Percentiles rank a stretch among this genome's conserved stretches.
Conservation (phyloP, 2,888 invertebrate genomes). For the Artemia sp. region DNA sequence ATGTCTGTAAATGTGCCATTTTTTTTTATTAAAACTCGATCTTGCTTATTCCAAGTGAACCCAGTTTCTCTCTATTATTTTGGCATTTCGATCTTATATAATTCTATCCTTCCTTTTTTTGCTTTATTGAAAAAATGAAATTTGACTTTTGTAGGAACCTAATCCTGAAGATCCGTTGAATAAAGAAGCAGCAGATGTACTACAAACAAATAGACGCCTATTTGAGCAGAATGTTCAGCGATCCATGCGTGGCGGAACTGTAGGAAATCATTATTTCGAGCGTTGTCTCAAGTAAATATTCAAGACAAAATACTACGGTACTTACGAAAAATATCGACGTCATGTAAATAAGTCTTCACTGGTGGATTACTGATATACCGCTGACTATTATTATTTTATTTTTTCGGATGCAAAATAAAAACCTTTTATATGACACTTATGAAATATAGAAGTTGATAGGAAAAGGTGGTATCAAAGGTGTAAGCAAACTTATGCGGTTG, state of each 20-base stretch:
- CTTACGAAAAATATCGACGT: no score
- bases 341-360: no score
- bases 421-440: no score
- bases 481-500: no score
- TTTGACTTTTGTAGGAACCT: conserved; percentile 53
- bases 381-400: no score
- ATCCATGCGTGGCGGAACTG: conserved; percentile 88
- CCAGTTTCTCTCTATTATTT: neutral
- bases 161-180: conserved; percentile 97
- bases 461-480: no score
- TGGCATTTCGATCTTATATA: neutral
- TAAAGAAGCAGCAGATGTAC: conserved; percentile 92
- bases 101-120: conserved; percentile 6
- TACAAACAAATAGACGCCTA: conserved; percentile 76
- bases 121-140: conserved; percentile 19
- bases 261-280: conserved; percentile 85
- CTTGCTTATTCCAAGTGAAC: neutral
- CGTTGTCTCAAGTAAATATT: conserved; percentile 63
- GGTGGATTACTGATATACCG: no score
- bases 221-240: conserved; percentile 92
- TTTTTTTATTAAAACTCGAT: neutral
- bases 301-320: no score
- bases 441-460: no score
- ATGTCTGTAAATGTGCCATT: no score
- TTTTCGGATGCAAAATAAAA: no score